phyloP scores from a whole-genome alignment of 2,888 invertebrate genomes.

The Onchidella celtica region DNA sequence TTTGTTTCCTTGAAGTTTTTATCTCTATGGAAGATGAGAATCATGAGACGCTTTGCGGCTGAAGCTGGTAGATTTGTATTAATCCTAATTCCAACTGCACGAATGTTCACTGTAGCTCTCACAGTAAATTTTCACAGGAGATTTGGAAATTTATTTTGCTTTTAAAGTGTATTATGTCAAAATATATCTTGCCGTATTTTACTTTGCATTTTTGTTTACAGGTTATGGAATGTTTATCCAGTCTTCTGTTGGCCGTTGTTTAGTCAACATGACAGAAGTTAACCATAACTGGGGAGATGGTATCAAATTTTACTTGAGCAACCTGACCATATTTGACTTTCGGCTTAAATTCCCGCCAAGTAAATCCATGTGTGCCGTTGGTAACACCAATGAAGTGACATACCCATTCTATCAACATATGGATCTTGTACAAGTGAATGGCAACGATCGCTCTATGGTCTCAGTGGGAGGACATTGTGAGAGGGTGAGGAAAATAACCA shows the following conservation, averaged over 20 bases:
- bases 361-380: conserved; percentile 68
- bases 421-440: conserved; percentile 61
- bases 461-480: conserved; percentile 43
- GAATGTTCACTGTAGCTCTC: too few species aligned
- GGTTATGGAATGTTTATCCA: conserved; percentile 78
- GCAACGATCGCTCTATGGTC: conserved; percentile 55
- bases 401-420: conserved; percentile 65
- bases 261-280: conserved; percentile 73
- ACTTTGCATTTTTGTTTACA: too few species aligned
- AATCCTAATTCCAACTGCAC: too few species aligned
- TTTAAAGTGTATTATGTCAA: too few species aligned
- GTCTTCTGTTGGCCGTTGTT: conserved; percentile 74
- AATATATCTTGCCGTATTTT: too few species aligned
- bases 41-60: too few species aligned
- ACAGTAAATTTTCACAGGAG: too few species aligned
- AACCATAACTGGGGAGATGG: conserved; percentile 79
- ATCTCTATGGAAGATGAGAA: too few species aligned
- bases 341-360: conserved; percentile 64
- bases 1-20: too few species aligned
- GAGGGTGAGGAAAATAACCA: conserved; percentile 52
- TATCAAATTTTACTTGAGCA: conserved; percentile 74
- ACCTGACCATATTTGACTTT: conserved; percentile 70
- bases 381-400: conserved; percentile 52
- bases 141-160: too few species aligned
- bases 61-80: too few species aligned